These are phyloP conservation scores for Aphaenogaster ashmeadi DNA, from an alignment of 1,140 invertebrate genomes.

Conservation along the genomic window DNA sequence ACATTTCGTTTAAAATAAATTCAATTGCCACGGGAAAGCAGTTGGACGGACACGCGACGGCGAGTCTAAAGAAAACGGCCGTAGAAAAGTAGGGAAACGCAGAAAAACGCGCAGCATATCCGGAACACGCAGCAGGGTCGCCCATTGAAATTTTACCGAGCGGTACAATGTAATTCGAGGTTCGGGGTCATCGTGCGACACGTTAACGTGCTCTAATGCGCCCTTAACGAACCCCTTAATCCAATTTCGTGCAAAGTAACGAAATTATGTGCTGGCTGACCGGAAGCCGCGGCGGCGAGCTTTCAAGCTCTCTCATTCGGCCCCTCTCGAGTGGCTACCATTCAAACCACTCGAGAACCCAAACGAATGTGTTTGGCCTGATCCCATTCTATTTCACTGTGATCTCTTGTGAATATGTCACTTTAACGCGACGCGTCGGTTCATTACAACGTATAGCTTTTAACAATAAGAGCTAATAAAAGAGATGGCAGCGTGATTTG, in stretches of 20 bases:
- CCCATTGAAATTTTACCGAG: constrained; percentile 77
- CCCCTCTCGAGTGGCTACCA: constrained; percentile 68
- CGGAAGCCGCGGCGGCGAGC: constrained; percentile 77
- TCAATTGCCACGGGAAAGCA: background rate
- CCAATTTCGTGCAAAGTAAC: constrained; percentile 82
- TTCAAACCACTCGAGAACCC: constrained; percentile 61
- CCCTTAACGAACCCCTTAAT: constrained; percentile 83
- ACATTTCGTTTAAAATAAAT: constrained; percentile 21
- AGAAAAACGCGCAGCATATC: constrained; percentile 56
- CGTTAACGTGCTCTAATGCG: constrained; percentile 77
- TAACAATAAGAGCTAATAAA: too few relatives aligned
- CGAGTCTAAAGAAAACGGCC: background rate
- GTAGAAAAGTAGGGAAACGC: constrained; percentile 52
- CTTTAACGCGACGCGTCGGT: background rate
- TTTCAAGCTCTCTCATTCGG: constrained; percentile 56
- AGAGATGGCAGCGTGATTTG: background rate
- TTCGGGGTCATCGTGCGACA: constrained; percentile 77
- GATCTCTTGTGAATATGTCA: constrained; percentile 22
- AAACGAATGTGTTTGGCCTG: constrained; percentile 48
- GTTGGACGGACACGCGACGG: background rate
- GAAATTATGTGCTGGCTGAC: constrained; percentile 81
- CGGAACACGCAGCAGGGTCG: constrained; percentile 71
- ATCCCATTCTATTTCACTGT: constrained; percentile 14
- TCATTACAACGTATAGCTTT: constrained; percentile 7
- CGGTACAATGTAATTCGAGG: constrained; percentile 74